These are phyloP conservation scores for Aptenodytes forsteri DNA, from an alignment of 2,113 vertebrate genomes.

Conservation along the genomic window DNA sequence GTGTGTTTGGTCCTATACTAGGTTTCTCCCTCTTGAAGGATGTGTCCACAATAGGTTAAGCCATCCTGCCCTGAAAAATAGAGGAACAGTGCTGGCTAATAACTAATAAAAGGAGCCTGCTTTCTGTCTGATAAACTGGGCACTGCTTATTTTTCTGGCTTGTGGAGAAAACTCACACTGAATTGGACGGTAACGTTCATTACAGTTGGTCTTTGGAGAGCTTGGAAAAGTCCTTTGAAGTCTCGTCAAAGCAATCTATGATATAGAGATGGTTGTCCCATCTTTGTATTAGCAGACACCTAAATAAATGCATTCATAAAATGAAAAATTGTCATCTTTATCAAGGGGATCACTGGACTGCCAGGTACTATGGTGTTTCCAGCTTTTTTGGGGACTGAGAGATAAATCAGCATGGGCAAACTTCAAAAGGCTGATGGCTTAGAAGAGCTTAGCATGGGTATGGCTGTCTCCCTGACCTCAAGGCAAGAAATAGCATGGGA, in stretches of 20 bases:
- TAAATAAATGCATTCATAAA: slow-evolving; percentile 15
- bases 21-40: neutral
- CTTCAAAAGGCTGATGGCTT: slow-evolving; percentile 40
- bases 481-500: slow-evolving; percentile 22
- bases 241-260: neutral
- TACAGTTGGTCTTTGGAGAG: neutral
- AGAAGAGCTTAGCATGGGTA: slow-evolving; percentile 41
- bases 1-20: neutral
- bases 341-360: neutral
- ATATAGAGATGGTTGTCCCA: neutral
- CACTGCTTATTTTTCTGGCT: neutral
- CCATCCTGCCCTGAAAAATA: neutral
- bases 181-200: neutral
- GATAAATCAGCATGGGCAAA: slow-evolving; percentile 9
- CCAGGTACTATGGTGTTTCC: neutral
- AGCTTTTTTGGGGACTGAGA: neutral
- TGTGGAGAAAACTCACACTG: neutral
- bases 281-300: neutral
- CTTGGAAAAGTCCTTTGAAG: neutral
- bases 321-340: neutral
- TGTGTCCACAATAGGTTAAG: neutral
- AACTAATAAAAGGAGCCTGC: neutral
- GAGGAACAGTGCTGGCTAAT: neutral
- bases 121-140: neutral
- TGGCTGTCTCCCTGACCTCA: slow-evolving; percentile 13